Conservation (phyloP, 2,888 invertebrate species). For the Galeruca laticollis region DNA sequence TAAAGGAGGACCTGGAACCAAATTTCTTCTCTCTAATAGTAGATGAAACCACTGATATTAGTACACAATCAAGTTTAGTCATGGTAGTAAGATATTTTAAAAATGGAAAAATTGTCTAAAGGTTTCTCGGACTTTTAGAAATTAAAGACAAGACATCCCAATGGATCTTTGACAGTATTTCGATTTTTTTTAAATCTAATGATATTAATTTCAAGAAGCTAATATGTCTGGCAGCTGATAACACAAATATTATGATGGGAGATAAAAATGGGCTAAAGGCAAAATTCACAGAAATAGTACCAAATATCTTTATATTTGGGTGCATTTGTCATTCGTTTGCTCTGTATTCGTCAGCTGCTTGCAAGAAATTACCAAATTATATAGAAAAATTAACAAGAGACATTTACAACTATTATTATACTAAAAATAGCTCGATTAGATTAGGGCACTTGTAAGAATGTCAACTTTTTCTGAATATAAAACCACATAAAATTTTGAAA, state of each 20-base stretch:
- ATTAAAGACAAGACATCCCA: slow-evolving; percentile 33
- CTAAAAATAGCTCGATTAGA: slow-evolving; percentile 13
- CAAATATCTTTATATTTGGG: slow-evolving; percentile 34
- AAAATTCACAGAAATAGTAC: slow-evolving; percentile 12
- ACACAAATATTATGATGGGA: slow-evolving; percentile 38
- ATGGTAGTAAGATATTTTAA: slow-evolving; percentile 34
- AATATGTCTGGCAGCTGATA: slow-evolving; percentile 41
- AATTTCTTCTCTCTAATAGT: neutral
- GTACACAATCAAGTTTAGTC: slow-evolving; percentile 12
- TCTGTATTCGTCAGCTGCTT: slow-evolving; percentile 17
- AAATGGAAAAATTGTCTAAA: slow-evolving; percentile 19
- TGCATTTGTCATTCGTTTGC: slow-evolving; percentile 30
- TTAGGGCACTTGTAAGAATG: slow-evolving; percentile 5
- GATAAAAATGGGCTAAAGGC: slow-evolving; percentile 30
- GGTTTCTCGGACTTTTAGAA: slow-evolving; percentile 28
- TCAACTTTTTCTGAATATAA: neutral
- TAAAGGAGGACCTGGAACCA: neutral
- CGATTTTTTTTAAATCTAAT: slow-evolving; percentile 25
- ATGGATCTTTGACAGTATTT: slow-evolving; percentile 27
- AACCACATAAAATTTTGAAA: too few relatives aligned
- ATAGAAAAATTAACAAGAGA: slow-evolving; percentile 18
- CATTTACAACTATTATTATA: slow-evolving; percentile 18
- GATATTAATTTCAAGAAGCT: slow-evolving; percentile 28
- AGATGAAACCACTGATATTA: neutral
- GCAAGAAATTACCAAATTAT: slow-evolving; percentile 11